Evolutionary conservation across 2,888 invertebrate genomes (phyloP).

Genomic region (Dicyrtomina minuta): DNA sequence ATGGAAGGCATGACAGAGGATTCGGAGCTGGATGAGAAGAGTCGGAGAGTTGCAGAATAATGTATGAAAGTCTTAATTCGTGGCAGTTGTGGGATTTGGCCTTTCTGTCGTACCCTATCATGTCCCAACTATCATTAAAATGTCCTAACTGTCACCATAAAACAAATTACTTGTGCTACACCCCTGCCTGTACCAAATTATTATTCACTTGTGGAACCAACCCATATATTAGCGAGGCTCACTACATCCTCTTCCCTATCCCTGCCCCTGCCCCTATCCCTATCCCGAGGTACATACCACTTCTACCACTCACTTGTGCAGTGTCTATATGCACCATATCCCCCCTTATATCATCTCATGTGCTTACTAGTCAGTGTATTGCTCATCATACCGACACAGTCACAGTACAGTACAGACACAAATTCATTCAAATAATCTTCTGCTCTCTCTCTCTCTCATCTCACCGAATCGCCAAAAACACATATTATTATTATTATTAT

Average conservation of each 20-base stretch:
- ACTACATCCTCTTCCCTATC: neutral
- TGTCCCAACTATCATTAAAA: slow-evolving; percentile 53
- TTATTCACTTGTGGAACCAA: slow-evolving; percentile 44
- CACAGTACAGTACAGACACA: neutral
- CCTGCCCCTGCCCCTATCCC: neutral
- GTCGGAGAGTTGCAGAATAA: slow-evolving; percentile 17
- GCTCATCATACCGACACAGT: neutral
- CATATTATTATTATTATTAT: neutral
- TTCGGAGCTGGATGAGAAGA: slow-evolving; percentile 12
- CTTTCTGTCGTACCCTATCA: slow-evolving; percentile 46
- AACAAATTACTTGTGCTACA: slow-evolving; percentile 52
- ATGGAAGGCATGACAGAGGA: neutral
- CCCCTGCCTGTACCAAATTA: slow-evolving; percentile 45
- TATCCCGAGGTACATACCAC: neutral
- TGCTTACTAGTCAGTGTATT: too few species aligned
- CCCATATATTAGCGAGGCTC: slow-evolving; percentile 37
- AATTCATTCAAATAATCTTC: slow-evolving; percentile 7
- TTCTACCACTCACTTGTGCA: neutral
- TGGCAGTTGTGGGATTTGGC: slow-evolving; percentile 44
- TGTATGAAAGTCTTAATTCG: slow-evolving; percentile 46
- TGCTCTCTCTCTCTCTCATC: slow-evolving; percentile 12
- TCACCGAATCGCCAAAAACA: slow-evolving; percentile 6
- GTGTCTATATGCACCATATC: neutral
- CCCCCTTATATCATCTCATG: neutral
- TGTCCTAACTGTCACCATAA: slow-evolving; percentile 54